phyloP scores from a whole-genome alignment of 35 echinoderm and acorn worm genomes.

The Anneissia japonica region DNA sequence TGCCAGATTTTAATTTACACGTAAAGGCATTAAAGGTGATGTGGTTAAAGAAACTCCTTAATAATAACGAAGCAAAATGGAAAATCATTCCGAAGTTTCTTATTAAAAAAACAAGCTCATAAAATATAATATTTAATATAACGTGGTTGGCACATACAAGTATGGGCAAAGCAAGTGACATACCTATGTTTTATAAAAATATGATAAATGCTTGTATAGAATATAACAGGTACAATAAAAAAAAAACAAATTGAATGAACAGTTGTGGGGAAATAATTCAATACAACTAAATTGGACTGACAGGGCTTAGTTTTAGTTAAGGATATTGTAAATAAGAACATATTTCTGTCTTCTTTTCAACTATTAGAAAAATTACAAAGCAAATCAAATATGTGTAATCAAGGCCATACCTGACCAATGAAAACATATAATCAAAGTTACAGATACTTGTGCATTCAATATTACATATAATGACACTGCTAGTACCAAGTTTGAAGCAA shows the following conservation, averaged over 20 bases:
- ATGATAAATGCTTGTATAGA: background rate
- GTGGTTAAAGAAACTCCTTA: background rate
- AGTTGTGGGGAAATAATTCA: no score
- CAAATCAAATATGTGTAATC: background rate
- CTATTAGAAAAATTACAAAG: background rate
- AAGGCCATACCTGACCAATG: background rate
- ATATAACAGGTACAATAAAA: background rate
- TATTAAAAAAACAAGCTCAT: background rate
- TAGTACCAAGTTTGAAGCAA: background rate
- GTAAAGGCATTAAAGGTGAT: background rate
- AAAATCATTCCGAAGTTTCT: background rate
- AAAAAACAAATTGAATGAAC: background rate
- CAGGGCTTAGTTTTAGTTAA: background rate
- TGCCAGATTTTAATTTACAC: background rate
- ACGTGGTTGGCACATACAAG: background rate
- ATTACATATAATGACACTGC: background rate
- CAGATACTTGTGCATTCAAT: background rate
- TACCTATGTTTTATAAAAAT: background rate
- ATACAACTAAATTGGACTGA: background rate
- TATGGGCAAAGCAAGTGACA: background rate
- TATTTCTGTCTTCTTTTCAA: background rate
- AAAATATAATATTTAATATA: background rate
- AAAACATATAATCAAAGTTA: background rate
- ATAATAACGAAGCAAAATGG: background rate
- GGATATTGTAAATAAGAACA: background rate